Percentiles rank a stretch among this genome's conserved stretches.
These are phyloP conservation scores for Darevskia mixta DNA, from an alignment of 2,797 vertebrate genomes.

Conservation along the genomic window DNA sequence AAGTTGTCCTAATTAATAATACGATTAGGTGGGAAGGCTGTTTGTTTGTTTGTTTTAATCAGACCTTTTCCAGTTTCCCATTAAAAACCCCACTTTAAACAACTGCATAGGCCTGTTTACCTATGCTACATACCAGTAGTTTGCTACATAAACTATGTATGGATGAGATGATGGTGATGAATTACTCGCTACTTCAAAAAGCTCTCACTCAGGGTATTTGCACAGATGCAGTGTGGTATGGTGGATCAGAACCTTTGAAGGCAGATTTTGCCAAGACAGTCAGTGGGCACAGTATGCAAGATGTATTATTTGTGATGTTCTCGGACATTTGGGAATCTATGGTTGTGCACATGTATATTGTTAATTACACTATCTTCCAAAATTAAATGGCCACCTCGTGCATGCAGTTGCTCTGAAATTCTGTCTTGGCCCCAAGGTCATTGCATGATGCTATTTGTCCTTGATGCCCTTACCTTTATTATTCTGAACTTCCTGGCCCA, in stretches of 20 bases:
- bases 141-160: too few species aligned
- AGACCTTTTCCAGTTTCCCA: constrained; percentile 50
- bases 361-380: background rate
- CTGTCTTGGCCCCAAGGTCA: background rate
- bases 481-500: constrained; percentile 2
- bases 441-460: background rate
- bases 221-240: background rate
- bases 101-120: too few species aligned
- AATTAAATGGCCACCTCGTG: background rate
- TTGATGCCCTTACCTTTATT: constrained; percentile 4
- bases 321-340: background rate
- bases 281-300: background rate
- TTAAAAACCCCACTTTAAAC: constrained; percentile 32
- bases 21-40: constrained; percentile 54
- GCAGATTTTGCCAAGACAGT: background rate
- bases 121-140: too few species aligned
- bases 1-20: constrained; percentile 27
- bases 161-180: too few species aligned
- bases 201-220: constrained; percentile 17
- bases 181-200: background rate
- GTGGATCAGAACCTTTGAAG: background rate
- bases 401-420: background rate
- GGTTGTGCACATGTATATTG: background rate
- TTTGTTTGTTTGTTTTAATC: constrained; percentile 67
- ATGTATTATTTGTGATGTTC: background rate